Evolutionary conservation across 1,140 invertebrate genomes (phyloP).

Genomic region (Alviniconcha marisindica): DNA sequence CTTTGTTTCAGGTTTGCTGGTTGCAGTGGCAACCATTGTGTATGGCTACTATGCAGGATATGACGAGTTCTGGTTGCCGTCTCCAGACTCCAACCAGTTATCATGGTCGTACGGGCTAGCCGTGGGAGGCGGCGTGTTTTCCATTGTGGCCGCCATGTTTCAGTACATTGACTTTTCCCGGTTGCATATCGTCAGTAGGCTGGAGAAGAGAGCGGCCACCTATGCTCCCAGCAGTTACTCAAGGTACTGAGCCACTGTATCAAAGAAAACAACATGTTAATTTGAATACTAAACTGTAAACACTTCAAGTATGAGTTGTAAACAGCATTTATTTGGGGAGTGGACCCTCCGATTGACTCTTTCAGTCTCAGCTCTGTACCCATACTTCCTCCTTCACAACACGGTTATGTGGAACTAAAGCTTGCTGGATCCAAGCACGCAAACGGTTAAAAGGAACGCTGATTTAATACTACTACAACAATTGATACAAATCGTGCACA

Average conservation of each 20-base stretch:
- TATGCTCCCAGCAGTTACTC: slow-evolving; percentile 23
- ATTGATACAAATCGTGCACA: no score
- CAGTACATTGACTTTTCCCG: slow-evolving; percentile 49
- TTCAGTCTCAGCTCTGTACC: no score
- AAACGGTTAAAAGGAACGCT: no score
- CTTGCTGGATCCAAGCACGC: no score
- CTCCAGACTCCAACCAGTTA: slow-evolving; percentile 95
- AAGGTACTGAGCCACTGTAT: slow-evolving; percentile 21
- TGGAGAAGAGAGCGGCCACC: slow-evolving; percentile 20
- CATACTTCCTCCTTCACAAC: no score
- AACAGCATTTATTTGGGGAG: no score
- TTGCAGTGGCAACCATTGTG: slow-evolving; percentile 89
- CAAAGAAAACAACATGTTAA: no score
- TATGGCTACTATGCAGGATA: slow-evolving; percentile 93
- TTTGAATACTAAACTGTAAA: no score
- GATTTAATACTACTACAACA: no score
- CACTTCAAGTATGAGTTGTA: no score
- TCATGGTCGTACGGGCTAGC: slow-evolving; percentile 96
- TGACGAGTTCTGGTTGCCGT: slow-evolving; percentile 93
- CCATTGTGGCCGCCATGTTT: slow-evolving; percentile 62
- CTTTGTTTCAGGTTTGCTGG: slow-evolving; percentile 82
- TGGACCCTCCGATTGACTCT: no score
- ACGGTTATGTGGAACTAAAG: no score
- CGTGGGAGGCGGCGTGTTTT: slow-evolving; percentile 89
- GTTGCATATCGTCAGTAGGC: slow-evolving; percentile 18